These are phyloP conservation scores for Drosophila truncata DNA, from an alignment of 1,140 invertebrate species.

Conservation along the genomic window DNA sequence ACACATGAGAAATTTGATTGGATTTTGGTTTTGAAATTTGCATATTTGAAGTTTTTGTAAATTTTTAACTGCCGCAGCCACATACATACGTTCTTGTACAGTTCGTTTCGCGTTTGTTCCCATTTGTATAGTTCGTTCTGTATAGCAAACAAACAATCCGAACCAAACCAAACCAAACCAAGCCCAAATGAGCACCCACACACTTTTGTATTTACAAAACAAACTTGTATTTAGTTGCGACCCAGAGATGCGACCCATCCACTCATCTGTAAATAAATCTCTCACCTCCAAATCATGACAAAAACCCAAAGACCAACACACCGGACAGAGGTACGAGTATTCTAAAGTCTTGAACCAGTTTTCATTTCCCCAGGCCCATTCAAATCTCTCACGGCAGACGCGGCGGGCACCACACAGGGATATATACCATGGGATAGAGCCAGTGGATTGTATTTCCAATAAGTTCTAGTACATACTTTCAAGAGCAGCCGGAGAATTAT, in stretches of 20 bases:
- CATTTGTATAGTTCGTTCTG: constrained; percentile 61
- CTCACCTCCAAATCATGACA: constrained; percentile 67
- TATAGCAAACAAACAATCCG: constrained; percentile 26
- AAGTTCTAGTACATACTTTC: constrained; percentile 33
- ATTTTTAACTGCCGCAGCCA: constrained; percentile 57
- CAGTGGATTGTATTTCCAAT: constrained; percentile 47
- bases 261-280: constrained; percentile 78
- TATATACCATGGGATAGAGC: constrained; percentile 4
- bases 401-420: constrained; percentile 8
- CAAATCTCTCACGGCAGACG: constrained; percentile 31
- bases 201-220: constrained; percentile 62
- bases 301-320: constrained; percentile 24
- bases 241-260: constrained; percentile 52
- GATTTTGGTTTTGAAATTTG: constrained; percentile 76
- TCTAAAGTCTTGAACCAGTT: constrained; percentile 31
- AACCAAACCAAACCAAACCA: constrained; percentile 10
- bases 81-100: constrained; percentile 53
- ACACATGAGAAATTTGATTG: constrained; percentile 66
- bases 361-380: constrained; percentile 25
- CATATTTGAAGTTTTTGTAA: constrained; percentile 69
- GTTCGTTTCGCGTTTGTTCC: constrained; percentile 53
- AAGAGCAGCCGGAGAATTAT: constrained; percentile 43
- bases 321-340: constrained; percentile 26
- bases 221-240: constrained; percentile 62
- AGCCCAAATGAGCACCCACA: constrained; percentile 57